Conservation (phyloP, 1,140 invertebrate species). For the Hestina assimilis region DNA sequence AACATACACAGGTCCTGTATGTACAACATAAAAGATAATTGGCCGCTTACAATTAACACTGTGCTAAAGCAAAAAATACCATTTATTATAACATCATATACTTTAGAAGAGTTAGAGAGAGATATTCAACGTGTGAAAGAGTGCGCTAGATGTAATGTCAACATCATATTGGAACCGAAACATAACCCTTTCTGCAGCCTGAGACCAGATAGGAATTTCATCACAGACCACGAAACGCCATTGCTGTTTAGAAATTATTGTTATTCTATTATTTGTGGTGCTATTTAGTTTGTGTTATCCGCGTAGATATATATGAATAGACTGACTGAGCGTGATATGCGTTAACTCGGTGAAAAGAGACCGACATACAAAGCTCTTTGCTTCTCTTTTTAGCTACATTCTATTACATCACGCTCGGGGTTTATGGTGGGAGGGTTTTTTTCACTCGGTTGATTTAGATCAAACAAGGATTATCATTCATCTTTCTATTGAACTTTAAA, state of each 20-base stretch:
- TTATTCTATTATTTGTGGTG: conserved; percentile 69
- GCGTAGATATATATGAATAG: too few species aligned
- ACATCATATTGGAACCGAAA: conserved; percentile 76
- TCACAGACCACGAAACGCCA: conserved; percentile 83
- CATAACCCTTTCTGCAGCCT: conserved; percentile 83
- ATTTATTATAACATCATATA: conserved; percentile 83
- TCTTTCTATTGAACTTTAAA: too few species aligned
- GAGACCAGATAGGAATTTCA: conserved; percentile 85
- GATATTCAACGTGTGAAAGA: conserved; percentile 77
- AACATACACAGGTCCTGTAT: conserved; percentile 83
- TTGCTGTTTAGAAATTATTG: conserved; percentile 87
- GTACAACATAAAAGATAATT: conserved; percentile 83
- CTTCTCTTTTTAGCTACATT: too few species aligned
- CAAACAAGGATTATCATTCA: too few species aligned
- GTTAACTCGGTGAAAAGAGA: too few species aligned
- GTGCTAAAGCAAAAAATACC: conserved; percentile 77
- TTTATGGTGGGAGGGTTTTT: too few species aligned
- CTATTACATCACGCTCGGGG: too few species aligned
- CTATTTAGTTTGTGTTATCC: neutral
- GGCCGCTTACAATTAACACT: conserved; percentile 81
- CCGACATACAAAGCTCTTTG: too few species aligned
- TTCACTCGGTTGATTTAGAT: too few species aligned
- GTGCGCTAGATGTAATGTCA: conserved; percentile 55
- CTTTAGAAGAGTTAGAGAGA: conserved; percentile 80
- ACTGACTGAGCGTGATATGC: too few species aligned